Evolutionary conservation across 2,797 vertebrate genomes (phyloP).

Genomic region (Falco novaeseelandiae): DNA sequence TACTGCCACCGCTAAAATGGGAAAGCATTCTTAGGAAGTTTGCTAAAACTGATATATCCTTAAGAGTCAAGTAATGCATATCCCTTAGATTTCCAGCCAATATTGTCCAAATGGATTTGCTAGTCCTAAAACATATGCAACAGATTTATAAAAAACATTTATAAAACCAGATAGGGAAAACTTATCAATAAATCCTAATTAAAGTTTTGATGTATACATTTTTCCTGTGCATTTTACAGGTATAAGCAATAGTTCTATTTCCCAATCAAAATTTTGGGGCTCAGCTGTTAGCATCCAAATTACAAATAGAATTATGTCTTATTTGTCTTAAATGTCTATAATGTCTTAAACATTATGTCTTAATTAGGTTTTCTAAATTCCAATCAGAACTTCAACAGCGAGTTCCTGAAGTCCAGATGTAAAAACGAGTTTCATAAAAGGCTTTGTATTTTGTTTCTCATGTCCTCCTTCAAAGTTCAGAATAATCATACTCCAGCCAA

Average conservation of each 20-base stretch:
- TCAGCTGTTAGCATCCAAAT: not conserved
- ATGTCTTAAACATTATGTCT: not conserved
- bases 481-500: not conserved
- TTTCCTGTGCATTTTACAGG: not conserved
- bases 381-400: not conserved
- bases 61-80: not conserved
- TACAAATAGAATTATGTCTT: not conserved
- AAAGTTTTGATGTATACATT: conserved; percentile 34
- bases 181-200: not conserved
- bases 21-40: not conserved
- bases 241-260: conserved; percentile 8
- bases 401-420: conserved; percentile 40
- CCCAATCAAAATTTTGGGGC: not conserved
- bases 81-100: conserved; percentile 13
- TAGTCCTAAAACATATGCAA: not conserved
- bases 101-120: conserved; percentile 24
- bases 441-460: not conserved
- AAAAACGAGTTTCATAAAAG: conserved; percentile 42
- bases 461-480: not conserved
- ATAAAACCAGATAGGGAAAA: not conserved
- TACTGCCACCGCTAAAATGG: not conserved
- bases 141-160: conserved; percentile 13
- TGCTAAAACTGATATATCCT: not conserved
- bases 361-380: conserved; percentile 30
- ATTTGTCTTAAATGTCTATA: too few relatives aligned